These are phyloP conservation scores for Drosophila paramelanica DNA, from an alignment of 2,888 invertebrate species.

Conservation along the genomic window DNA sequence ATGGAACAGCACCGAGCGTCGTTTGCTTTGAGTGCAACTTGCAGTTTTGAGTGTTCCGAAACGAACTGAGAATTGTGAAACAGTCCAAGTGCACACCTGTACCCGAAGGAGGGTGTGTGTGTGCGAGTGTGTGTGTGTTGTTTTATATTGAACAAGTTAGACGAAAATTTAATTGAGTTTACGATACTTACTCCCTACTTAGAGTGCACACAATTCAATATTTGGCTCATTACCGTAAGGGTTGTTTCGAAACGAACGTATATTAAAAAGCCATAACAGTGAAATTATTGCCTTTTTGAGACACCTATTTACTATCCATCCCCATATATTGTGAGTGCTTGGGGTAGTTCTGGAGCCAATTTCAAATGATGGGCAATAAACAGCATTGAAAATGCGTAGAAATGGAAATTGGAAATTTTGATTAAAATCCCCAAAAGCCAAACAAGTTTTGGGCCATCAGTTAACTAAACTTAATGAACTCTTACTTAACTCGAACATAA, in stretches of 20 bases:
- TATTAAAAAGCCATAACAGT: slow-evolving; percentile 54
- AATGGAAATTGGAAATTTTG: background rate
- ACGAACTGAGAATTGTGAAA: slow-evolving; percentile 9
- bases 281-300: slow-evolving; percentile 34
- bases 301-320: slow-evolving; percentile 1
- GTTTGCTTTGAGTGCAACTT: slow-evolving; percentile 52
- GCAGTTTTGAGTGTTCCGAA: slow-evolving; percentile 44
- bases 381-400: background rate
- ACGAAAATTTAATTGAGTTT: slow-evolving; percentile 68
- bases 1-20: slow-evolving; percentile 30
- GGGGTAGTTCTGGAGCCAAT: slow-evolving; percentile 4
- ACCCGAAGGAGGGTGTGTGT: background rate
- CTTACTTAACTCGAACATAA: background rate
- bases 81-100: slow-evolving; percentile 33
- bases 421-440: background rate
- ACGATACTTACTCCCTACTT: slow-evolving; percentile 36
- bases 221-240: slow-evolving; percentile 50
- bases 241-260: slow-evolving; percentile 30
- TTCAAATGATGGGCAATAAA: slow-evolving; percentile 1
- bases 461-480: too few species aligned
- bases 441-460: background rate
- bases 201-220: slow-evolving; percentile 60
- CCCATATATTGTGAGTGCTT: slow-evolving; percentile 2
- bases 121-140: slow-evolving; percentile 4
- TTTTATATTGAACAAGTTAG: slow-evolving; percentile 33